A percentile compares a stretch with the other conserved stretches of the same genome.
Evolutionary conservation across 2,888 invertebrate species (phyloP).

Genomic region (Hirtodrosophila confusa): DNA sequence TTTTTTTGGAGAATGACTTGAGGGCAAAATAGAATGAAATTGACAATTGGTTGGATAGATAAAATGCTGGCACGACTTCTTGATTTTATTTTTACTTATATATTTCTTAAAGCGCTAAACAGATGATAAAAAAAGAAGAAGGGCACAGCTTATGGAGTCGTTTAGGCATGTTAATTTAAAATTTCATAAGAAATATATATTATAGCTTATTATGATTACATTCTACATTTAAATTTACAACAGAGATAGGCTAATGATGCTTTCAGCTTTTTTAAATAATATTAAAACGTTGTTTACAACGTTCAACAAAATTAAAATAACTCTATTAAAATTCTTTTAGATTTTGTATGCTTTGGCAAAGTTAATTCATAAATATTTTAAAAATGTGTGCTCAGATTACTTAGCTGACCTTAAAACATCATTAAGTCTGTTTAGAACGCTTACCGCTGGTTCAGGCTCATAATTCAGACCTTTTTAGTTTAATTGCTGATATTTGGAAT

Average conservation of each 20-base stretch:
- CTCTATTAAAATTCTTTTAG: no score
- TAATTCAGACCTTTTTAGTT: no score
- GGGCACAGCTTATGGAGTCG: slow-evolving; percentile 23
- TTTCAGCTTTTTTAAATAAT: neutral
- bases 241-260: slow-evolving; percentile 15
- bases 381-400: no score
- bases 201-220: slow-evolving; percentile 46
- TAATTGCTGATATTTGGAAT: no score
- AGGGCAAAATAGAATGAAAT: slow-evolving; percentile 47
- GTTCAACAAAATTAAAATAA: no score
- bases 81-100: slow-evolving; percentile 18
- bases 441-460: no score
- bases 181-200: slow-evolving; percentile 18
- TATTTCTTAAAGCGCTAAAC: slow-evolving; percentile 27
- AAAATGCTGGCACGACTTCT: slow-evolving; percentile 21
- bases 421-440: no score
- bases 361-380: no score
- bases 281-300: neutral
- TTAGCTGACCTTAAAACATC: no score
- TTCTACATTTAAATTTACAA: slow-evolving; percentile 27
- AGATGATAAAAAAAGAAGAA: slow-evolving; percentile 24
- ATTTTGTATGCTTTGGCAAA: no score
- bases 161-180: slow-evolving; percentile 42
- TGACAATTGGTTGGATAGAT: slow-evolving; percentile 48
- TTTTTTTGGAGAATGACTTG: slow-evolving; percentile 15